Evolutionary conservation across 2,113 vertebrate species (phyloP), one percentile per base, ranked within the genome.

Genomic region (Rhynchomys soricoides): DNA sequence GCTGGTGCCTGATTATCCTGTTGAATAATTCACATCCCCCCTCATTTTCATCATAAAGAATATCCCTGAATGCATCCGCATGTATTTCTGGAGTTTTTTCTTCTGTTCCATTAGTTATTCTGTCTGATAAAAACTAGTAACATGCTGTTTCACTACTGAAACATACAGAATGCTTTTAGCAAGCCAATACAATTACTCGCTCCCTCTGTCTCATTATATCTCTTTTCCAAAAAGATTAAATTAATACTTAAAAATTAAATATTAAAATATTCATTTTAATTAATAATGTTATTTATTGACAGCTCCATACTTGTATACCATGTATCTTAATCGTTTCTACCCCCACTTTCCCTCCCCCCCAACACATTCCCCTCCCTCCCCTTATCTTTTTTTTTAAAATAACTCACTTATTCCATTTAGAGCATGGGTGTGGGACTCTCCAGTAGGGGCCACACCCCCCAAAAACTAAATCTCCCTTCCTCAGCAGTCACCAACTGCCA

Each of bases 11-110:
- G 29, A 15, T 9, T 11, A 70, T 17, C 57, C 74, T 50, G 66
- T 7, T 77, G 89, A 95, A 86, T 77, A 90, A 83, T 70, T 89
- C 68, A 78, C 62, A 9, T 73, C 22, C n/a, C 4, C 43, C 24
- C 22, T 34, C 24, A 13, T 52, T 48, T 68, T 26, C 29, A 48
- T 52, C 40, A 86, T 68, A 50, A 93, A 74, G 57, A 59, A 48
- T 24, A 86, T 48, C 91, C 31, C 88, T 78, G 71, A 83, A 68
- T 45, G 16, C 59, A 74, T 79, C 17, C 59, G 45, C 70, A 59
- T 50, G 34, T 57, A 59, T 79, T 91, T 91, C 52, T 91, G 64
- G n/a, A 37, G 31, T n/a, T 92, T 95, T 81, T 73, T 77, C 43
- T 75, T 92, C 43, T 48, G 48, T 94, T 55, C 68, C 57, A 70